Conservation (phyloP, 2,113 vertebrate genomes). For the Eira barbara region DNA sequence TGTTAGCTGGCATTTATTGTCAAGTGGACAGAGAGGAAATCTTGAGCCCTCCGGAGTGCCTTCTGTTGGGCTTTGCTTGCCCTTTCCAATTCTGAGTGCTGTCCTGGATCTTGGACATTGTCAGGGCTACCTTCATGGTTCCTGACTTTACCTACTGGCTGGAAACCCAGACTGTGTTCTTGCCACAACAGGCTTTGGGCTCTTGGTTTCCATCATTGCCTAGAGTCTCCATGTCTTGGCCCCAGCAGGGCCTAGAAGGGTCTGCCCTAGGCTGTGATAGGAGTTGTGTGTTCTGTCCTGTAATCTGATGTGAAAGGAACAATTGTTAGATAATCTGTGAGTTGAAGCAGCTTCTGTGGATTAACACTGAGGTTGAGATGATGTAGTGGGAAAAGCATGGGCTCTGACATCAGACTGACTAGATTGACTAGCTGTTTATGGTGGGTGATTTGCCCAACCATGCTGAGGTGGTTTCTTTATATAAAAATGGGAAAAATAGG, state of each 20-base stretch:
- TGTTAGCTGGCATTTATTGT: background rate
- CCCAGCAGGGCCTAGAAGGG: background rate
- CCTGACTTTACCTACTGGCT: background rate
- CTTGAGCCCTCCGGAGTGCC: background rate
- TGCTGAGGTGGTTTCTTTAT: background rate
- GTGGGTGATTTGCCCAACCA: background rate
- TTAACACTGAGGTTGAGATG: background rate
- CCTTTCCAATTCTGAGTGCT: background rate
- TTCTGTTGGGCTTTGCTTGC: background rate
- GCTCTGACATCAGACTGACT: background rate
- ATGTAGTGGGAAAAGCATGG: background rate
- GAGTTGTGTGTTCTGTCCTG: background rate
- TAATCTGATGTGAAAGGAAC: slow-evolving; percentile 41
- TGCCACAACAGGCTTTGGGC: background rate
- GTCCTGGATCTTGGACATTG: background rate
- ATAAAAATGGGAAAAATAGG: background rate
- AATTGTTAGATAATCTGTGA: background rate
- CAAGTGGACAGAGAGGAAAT: background rate
- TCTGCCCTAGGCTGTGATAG: background rate
- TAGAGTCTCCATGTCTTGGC: background rate
- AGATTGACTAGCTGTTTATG: background rate
- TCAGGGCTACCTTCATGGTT: background rate
- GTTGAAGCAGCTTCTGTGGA: background rate
- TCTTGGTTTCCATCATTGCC: slow-evolving; percentile 16
- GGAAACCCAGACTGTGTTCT: slow-evolving; percentile 30